Base-by-base conservation (phyloP, 2,888 invertebrate genomes). In the Stictocephala bisonia region DNA sequence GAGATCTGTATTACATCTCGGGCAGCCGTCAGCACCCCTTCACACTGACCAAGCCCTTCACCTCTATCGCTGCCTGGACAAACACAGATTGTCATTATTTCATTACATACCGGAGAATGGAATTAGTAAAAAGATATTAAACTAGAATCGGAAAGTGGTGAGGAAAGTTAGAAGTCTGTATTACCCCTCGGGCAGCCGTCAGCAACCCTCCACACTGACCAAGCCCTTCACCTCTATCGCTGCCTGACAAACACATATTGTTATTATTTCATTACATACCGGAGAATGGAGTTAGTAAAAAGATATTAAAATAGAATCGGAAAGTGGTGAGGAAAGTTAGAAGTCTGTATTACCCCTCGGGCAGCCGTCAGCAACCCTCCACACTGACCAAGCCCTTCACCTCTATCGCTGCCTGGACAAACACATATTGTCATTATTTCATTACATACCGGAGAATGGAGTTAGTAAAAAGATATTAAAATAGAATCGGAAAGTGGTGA, bases 151-250 rank as follows among this genome's bases (percentile, higher is more conserved):
- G 86, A 83, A 95, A 96, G 24, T 91, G 87, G 74, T 88, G 86
- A 0, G 96, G 96, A 82, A 96, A 96, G 82, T 91, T 90, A 0
- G 96, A 95, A 13, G 95, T 95, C 76, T 91, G 89, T 60, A 96
- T 89, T 69, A 90, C 85, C 41, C 95, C 95, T 53, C 88, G 86
- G 3, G 88, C 86, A 4, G 87, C 88, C 51, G 88, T 89, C 56
- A 91, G 84, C 20, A 87, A 86, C 11, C 91, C 91, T 1, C 93
- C 92, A 80, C 93, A 93, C 24, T 48, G 51, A 11, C 60, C 75
- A 40, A 26, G 35, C 1, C 31, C 60, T 13, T 35, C 60, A 1
- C 60, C 29, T 13, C 27, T 56, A 26, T 56, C 29, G 7, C 29
- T 56, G 7, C 56, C 56, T 56, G 56, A n/a, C n/a, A n/a, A n/a